Base-by-base conservation (phyloP, 2,888 invertebrate genomes). In the Mamestra brassicae region DNA sequence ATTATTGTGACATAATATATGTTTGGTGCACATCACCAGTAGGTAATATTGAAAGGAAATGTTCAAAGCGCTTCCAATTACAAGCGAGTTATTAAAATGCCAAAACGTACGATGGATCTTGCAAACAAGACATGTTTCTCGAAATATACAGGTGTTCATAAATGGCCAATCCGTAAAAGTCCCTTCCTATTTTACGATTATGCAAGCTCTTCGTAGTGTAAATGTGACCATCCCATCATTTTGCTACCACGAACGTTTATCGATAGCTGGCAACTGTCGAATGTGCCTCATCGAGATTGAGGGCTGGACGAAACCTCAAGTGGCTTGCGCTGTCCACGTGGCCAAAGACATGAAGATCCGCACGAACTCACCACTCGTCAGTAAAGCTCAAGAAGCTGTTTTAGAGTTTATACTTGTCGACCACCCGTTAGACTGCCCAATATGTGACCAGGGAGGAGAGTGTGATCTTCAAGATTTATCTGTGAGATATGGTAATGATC, bases 241-340 rank as follows among this genome's bases (percentile, higher is more conserved):
- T 93, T 99, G 99, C 94, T 99, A 99, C 93, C 99, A 99, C 94
- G 99, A 99, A 90, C 97, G 99, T 57, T 97, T 99, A 62, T 99
- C 99, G 11, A 98, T 99, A 67, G 99, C 99, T 83, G 99, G 99
- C 42, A 99, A 99, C 95, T 99, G 99, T 90, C 97, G 99, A 81
- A 99, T 99, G 99, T 99, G 99, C 94, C 97, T 99, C 47, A 99
- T 99, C 0, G 99, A 99, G 94, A 98, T 99, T 45, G 99, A 99
- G 93, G 99, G 99, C 89, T 98, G 98, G 88, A 97, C 98, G 47
- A 99, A 99, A 97, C 99, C 99, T 0, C 99, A 99, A 60, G 99
- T 99, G n/a, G 99, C 99, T 1, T 99, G 99, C 95, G 99, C 99
- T 3, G 98, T 99, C 98, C 99, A 99, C 0, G 99, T 99, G 0